Evolutionary conservation across 2,888 invertebrate species (phyloP).

Genomic region (Mesorhabditis spiculigera): DNA sequence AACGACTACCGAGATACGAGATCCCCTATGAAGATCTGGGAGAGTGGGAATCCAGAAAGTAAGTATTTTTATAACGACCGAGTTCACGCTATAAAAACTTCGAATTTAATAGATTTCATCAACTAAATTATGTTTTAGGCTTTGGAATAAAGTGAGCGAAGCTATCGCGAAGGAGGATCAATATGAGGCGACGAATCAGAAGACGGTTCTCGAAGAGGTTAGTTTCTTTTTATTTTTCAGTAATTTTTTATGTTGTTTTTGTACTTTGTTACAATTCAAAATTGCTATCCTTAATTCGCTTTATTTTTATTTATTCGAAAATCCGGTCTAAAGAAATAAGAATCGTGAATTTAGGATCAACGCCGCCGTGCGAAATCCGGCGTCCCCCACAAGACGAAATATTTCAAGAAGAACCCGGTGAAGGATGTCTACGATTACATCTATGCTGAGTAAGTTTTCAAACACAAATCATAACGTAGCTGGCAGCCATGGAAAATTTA

Average conservation of each 20-base stretch:
- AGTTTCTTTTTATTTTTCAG: neutral
- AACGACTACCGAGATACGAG: conserved; percentile 74
- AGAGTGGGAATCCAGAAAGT: conserved; percentile 78
- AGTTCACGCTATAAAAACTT: neutral
- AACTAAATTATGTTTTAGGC: conserved; percentile 56
- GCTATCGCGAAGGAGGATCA: conserved; percentile 79
- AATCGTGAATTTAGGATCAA: too few species aligned
- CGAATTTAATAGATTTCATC: neutral
- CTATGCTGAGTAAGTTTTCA: conserved; percentile 68
- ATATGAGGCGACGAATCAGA: conserved; percentile 83
- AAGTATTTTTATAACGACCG: too few species aligned
- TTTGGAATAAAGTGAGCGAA: conserved; percentile 82
- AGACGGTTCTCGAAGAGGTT: conserved; percentile 80
- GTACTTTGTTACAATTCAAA: too few species aligned
- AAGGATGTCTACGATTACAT: conserved; percentile 73
- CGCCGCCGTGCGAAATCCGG: conserved; percentile 65
- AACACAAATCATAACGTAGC: too few species aligned
- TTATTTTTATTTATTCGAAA: too few species aligned
- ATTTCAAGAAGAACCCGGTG: conserved; percentile 64
- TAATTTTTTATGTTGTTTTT: neutral
- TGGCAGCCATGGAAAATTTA: too few species aligned
- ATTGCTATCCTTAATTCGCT: too few species aligned
- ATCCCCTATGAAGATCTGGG: conserved; percentile 76
- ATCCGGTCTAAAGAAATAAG: too few species aligned
- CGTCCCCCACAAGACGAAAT: conserved; percentile 69